Evolutionary conservation across 2,113 vertebrate genomes (phyloP).

Genomic region (Neodontobutis hainanensis): DNA sequence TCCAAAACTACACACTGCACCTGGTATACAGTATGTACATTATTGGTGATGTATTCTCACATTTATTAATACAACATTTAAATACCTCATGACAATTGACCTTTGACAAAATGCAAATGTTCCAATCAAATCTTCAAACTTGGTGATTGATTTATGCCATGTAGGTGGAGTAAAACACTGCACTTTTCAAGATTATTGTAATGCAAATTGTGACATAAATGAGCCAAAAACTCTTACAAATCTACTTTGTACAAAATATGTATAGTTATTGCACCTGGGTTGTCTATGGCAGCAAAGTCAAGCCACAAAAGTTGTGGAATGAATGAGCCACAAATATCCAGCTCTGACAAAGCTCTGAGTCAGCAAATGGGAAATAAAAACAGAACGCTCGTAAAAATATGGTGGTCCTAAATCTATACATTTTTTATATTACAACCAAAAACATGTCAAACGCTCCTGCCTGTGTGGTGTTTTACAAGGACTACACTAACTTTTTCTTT

Average conservation of each 20-base stretch:
- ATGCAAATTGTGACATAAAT: too few relatives aligned
- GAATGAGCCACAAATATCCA: slow-evolving; percentile 40
- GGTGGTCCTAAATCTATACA: slow-evolving; percentile 52
- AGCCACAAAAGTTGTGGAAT: slow-evolving; percentile 46
- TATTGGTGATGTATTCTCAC: too few relatives aligned
- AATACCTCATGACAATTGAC: too few relatives aligned
- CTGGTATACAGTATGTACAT: too few relatives aligned
- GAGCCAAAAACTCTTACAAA: too few relatives aligned
- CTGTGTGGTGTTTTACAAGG: slow-evolving; percentile 51
- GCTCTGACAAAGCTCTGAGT: slow-evolving; percentile 55
- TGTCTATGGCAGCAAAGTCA: background rate
- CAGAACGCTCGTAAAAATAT: slow-evolving; percentile 47
- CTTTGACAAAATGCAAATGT: too few relatives aligned
- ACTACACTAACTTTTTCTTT: slow-evolving; percentile 42
- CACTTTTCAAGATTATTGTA: too few relatives aligned
- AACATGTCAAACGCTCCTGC: slow-evolving; percentile 55
- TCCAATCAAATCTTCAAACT: too few relatives aligned
- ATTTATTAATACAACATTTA: too few relatives aligned
- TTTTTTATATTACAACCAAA: slow-evolving; percentile 66
- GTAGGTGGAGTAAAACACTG: too few relatives aligned
- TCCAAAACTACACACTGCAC: too few relatives aligned
- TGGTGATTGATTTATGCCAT: too few relatives aligned
- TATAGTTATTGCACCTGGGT: background rate
- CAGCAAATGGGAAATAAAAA: slow-evolving; percentile 59
- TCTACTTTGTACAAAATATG: background rate